Percentiles rank a stretch among this genome's conserved stretches.
Evolutionary conservation across 2,797 vertebrate species (phyloP).

Genomic region (Pempheris klunzingeri): DNA sequence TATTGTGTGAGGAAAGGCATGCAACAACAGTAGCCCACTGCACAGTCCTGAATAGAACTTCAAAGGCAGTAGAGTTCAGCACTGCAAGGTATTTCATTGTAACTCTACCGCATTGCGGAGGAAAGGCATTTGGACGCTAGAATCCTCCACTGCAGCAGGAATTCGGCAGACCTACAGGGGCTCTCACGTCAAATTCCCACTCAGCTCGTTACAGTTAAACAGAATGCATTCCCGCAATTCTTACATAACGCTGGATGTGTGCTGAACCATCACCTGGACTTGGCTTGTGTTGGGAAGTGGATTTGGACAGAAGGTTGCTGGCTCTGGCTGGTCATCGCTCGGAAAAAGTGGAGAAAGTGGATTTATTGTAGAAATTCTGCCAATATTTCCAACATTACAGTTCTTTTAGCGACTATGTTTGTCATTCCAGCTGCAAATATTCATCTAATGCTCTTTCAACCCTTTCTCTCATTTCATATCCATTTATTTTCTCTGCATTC

Average conservation of each 20-base stretch:
- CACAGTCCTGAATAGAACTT: slow-evolving; percentile 54
- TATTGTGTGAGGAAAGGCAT: slow-evolving; percentile 68
- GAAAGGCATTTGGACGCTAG: slow-evolving; percentile 59
- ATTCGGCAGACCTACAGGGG: slow-evolving; percentile 40
- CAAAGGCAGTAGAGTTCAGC: slow-evolving; percentile 57
- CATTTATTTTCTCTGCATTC: slow-evolving; percentile 48
- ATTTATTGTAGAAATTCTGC: slow-evolving; percentile 49
- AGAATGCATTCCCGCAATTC: slow-evolving; percentile 55
- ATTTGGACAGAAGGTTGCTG: slow-evolving; percentile 44
- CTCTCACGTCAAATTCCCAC: slow-evolving; percentile 54
- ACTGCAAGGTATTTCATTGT: slow-evolving; percentile 67
- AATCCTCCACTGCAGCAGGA: slow-evolving; percentile 57
- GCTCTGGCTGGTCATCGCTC: slow-evolving; percentile 16
- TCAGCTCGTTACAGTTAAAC: slow-evolving; percentile 47
- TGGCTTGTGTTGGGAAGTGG: slow-evolving; percentile 42
- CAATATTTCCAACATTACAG: slow-evolving; percentile 34
- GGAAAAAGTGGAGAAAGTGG: slow-evolving; percentile 52
- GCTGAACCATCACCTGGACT: slow-evolving; percentile 64
- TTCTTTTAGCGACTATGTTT: slow-evolving; percentile 23
- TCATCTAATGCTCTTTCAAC: slow-evolving; percentile 51
- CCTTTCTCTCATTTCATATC: slow-evolving; percentile 53
- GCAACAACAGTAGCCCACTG: slow-evolving; percentile 48
- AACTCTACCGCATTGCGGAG: slow-evolving; percentile 32
- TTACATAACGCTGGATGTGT: slow-evolving; percentile 62
- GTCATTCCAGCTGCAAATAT: slow-evolving; percentile 62